Percentiles rank a stretch among this genome's conserved stretches.
These are phyloP conservation scores for Hydroisotoma schaefferi DNA, from an alignment of 2,888 invertebrate species.

Conservation along the genomic window DNA sequence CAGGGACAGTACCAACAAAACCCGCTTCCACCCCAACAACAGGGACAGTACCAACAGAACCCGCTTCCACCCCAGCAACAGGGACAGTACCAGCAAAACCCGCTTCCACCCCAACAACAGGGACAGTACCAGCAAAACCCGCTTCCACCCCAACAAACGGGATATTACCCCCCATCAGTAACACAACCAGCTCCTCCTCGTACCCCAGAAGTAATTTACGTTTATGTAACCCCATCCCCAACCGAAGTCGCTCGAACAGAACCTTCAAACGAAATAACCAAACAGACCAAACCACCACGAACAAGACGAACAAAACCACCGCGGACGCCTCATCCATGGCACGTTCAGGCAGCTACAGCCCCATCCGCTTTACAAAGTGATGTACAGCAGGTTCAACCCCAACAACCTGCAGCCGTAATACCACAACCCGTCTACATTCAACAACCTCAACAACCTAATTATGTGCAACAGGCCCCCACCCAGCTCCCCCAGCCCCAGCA, in stretches of 20 bases:
- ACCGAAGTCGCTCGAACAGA: neutral
- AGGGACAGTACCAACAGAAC: neutral
- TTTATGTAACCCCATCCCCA: constrained; percentile 27
- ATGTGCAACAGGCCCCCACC: neutral
- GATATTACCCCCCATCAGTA: constrained; percentile 2
- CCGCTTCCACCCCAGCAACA: neutral
- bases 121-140: constrained; percentile 6
- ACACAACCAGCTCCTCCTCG: neutral
- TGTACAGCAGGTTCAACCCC: neutral
- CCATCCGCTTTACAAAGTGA: no score
- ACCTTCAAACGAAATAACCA: neutral
- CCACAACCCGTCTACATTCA: neutral
- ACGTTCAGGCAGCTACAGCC: neutral
- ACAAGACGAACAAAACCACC: constrained; percentile 4
- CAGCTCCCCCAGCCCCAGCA: neutral
- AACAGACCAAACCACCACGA: constrained; percentile 2
- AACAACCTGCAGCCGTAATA: neutral
- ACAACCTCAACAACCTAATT: neutral
- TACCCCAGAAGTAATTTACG: constrained; percentile 29
- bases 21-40: constrained; percentile 1
- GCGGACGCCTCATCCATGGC: neutral
- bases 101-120: constrained; percentile 3
- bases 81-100: neutral
- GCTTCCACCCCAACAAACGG: neutral
- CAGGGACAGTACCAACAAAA: neutral